These are phyloP conservation scores for Boloria selene DNA, from an alignment of 2,888 invertebrate genomes.

Conservation along the genomic window DNA sequence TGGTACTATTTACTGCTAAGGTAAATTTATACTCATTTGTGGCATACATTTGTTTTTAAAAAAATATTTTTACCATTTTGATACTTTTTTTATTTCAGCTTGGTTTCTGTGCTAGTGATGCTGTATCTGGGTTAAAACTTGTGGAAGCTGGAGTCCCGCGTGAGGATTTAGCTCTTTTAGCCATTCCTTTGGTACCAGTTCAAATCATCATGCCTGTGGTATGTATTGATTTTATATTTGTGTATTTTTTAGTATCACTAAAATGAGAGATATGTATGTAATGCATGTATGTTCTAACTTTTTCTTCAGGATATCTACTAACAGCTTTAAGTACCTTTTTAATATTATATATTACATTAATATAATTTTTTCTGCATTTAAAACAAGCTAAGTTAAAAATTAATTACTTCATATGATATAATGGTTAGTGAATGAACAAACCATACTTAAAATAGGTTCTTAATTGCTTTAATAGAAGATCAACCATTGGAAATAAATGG, in stretches of 20 bases:
- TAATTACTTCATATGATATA: too few relatives aligned
- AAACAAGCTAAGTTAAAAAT: too few relatives aligned
- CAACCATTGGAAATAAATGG: not conserved
- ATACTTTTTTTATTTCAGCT: conserved; percentile 81
- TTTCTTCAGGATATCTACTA: too few relatives aligned
- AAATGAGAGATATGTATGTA: too few relatives aligned
- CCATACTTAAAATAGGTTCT: too few relatives aligned
- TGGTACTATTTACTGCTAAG: conserved; percentile 94
- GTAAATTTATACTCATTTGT: conserved; percentile 67
- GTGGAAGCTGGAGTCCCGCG: conserved; percentile 98
- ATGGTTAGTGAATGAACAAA: too few relatives aligned
- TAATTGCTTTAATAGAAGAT: not conserved
- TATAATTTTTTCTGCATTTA: too few relatives aligned
- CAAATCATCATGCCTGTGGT: conserved; percentile 96
- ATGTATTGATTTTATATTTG: conserved; percentile 63
- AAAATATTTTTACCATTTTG: not conserved
- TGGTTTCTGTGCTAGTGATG: conserved; percentile 97
- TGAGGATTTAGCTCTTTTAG: conserved; percentile 95
- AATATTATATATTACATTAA: too few relatives aligned
- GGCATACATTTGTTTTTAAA: not conserved
- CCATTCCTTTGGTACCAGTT: conserved; percentile 95
- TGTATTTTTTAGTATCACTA: not conserved
- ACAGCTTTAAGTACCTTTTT: too few relatives aligned
- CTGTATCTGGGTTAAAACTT: conserved; percentile 96
- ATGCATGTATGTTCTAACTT: too few relatives aligned